These are phyloP conservation scores for Alaudala cheleensis DNA, from an alignment of 2,113 vertebrate genomes.

Conservation along the genomic window DNA sequence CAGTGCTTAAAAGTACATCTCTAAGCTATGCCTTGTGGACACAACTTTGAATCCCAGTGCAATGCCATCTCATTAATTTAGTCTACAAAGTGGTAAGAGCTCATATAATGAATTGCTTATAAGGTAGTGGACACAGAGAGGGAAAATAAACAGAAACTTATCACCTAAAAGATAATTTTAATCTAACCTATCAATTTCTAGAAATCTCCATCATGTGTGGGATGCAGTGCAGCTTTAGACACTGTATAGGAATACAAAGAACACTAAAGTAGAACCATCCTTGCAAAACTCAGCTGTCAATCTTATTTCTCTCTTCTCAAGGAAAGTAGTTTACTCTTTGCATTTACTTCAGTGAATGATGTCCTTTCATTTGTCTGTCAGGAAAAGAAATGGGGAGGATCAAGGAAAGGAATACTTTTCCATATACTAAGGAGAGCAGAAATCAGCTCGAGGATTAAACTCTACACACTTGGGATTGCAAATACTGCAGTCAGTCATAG, in stretches of 20 bases:
- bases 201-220: background rate
- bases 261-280: background rate
- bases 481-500: background rate
- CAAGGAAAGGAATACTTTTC: background rate
- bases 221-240: background rate
- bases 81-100: background rate
- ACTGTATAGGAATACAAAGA: background rate
- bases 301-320: background rate
- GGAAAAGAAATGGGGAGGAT: background rate
- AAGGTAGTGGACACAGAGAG: background rate
- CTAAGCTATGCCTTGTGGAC: background rate
- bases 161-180: background rate
- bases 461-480: background rate
- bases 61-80: background rate
- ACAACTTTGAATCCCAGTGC: background rate
- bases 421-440: background rate
- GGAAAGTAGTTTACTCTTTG: background rate
- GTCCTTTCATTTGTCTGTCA: background rate
- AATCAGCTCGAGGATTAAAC: background rate
- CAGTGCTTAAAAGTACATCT: background rate
- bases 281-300: background rate
- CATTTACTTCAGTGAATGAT: background rate
- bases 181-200: background rate
- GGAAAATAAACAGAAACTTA: background rate
- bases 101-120: background rate